Conservation (phyloP, 2,888 invertebrate genomes). For the Oligia strigilis region DNA sequence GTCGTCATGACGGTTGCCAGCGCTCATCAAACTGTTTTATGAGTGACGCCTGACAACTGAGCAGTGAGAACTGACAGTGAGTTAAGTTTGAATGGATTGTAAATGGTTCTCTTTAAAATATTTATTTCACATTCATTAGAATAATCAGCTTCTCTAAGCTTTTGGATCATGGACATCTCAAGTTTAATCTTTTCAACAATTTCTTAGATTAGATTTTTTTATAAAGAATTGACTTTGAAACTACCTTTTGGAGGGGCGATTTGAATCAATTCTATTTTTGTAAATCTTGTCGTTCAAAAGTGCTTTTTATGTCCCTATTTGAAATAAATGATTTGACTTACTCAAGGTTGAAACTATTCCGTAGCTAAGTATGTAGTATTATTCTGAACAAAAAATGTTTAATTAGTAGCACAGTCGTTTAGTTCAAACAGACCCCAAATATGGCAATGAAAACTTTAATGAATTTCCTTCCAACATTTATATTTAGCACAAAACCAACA, state of each 20-base stretch:
- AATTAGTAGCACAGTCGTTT: not conserved
- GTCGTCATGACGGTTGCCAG: constrained; percentile 10
- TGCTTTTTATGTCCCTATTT: not conserved
- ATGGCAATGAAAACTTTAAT: not conserved
- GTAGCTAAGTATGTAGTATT: not conserved
- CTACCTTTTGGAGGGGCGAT: not conserved
- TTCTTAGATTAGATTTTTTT: not conserved
- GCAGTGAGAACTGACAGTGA: constrained; percentile 18
- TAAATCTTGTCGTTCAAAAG: not conserved
- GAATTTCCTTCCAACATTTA: not conserved
- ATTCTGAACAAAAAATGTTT: no score
- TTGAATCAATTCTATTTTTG: not conserved
- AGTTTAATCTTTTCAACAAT: not conserved
- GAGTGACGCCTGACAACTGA: constrained; percentile 19
- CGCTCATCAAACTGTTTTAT: constrained; percentile 62
- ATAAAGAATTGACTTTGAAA: not conserved
- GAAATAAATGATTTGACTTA: not conserved
- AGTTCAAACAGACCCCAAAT: not conserved
- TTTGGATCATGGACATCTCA: not conserved
- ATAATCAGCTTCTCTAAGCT: no score
- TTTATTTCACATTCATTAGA: not conserved
- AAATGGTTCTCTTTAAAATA: not conserved
- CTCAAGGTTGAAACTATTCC: no score
- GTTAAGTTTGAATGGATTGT: constrained; percentile 10
- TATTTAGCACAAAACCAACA: not conserved